These are phyloP conservation scores for Apoda limacodes DNA, from an alignment of 2,888 invertebrate genomes.

Conservation along the genomic window DNA sequence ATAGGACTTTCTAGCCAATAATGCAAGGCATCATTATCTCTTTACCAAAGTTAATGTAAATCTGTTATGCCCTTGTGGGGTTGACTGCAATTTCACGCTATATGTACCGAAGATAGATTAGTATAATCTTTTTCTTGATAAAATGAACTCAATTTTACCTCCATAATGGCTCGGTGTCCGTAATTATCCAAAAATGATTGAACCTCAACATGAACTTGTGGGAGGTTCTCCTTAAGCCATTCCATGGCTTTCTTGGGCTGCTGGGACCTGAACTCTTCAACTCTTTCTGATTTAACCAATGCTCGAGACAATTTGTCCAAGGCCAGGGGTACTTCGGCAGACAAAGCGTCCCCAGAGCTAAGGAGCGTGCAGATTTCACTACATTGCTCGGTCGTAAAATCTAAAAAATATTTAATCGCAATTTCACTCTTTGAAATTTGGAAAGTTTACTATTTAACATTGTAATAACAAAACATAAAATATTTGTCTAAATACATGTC, in stretches of 20 bases:
- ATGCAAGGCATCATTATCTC: too few species aligned
- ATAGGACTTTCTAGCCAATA: too few species aligned
- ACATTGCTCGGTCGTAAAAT: constrained; percentile 73
- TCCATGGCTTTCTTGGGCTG: constrained; percentile 56
- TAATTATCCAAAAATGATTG: constrained; percentile 73
- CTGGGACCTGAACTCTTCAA: constrained; percentile 56
- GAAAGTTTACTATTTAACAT: too few species aligned
- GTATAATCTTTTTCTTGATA: too few species aligned
- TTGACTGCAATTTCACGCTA: too few species aligned
- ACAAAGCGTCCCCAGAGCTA: constrained; percentile 78
- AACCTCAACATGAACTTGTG: constrained; percentile 55
- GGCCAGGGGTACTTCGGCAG: constrained; percentile 78
- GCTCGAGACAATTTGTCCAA: constrained; percentile 51
- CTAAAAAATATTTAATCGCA: constrained; percentile 32
- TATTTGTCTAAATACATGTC: too few species aligned
- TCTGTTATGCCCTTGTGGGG: too few species aligned
- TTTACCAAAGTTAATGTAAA: too few species aligned
- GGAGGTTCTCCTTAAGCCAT: constrained; percentile 71
- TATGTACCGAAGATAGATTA: too few species aligned
- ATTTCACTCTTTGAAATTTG: background rate
- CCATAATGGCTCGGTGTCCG: constrained; percentile 77
- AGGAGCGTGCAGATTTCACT: constrained; percentile 77
- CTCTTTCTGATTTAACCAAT: constrained; percentile 48
- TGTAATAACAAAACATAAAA: too few species aligned
- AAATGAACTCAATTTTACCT: constrained; percentile 43